Base-by-base conservation (phyloP, 37 sponge, comb jelly and placozoan species). In the Beroe forskalii region DNA sequence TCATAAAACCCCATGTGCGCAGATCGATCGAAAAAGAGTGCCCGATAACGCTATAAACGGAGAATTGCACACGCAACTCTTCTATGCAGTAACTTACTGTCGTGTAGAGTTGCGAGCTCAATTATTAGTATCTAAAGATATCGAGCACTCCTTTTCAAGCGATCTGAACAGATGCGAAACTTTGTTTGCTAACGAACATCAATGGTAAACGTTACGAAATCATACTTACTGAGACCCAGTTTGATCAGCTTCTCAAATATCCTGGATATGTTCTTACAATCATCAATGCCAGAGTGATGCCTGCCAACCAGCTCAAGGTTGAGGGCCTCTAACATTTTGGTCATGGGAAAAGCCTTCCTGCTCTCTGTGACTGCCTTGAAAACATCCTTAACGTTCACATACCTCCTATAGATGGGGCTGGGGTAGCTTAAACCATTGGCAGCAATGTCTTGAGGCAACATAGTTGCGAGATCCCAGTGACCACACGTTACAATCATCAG, bases 201-300 rank as follows among this genome's bases (percentile, higher is more conserved):
- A 12, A 48, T 64, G 17, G 17, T 27, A 22, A 80, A 80, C 43
- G 9, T 9, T 23, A 9, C 31, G 20, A 80, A 80, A 25, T 38
- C 14, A 4, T 20, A 25, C 20, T 80, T 41, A 41, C 14, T 41
- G 24, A 80, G n/a, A 4, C 86, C 86, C 12, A 80, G 27, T 48
- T 80, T 19, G 17, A 80, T 37, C 9, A 80, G 40, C 40, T 80
- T 80, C 27, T 23, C 43, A 41, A 80, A 41, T 80, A 80, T 80
- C 86, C 40, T 80, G 30, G 44, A 41, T n/a, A 80, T 80, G 28
- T 80, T 80, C 20, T 31, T 80, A 23, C 86, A 30, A 48, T 80
- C 86, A 42, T 80, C 86, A 43, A 80, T 80, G 42, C 86, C 86
- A 41, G 86, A 80, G 55, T 80, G 86, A 44, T 80, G 86, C 17